phyloP scores from a whole-genome alignment of 2,113 vertebrate genomes.

The Cricetomys ansorgei region DNA sequence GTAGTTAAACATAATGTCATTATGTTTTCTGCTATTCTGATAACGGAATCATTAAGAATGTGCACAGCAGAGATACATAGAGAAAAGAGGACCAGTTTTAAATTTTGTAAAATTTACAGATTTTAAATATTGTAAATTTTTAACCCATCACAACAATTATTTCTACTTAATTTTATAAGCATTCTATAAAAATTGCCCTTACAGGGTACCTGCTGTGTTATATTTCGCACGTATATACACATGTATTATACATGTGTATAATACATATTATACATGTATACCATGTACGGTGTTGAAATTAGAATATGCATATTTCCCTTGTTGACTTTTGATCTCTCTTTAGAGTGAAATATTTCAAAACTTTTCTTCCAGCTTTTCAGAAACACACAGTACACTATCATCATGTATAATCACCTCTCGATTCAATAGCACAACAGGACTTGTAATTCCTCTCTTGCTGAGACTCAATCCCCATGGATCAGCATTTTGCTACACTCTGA shows the following conservation, averaged over 20 bases:
- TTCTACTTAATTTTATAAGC: not conserved
- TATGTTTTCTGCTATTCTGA: not conserved
- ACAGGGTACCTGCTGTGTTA: not conserved
- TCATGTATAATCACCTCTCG: not conserved
- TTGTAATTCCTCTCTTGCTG: not conserved
- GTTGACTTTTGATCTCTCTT: not conserved
- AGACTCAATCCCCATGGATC: not conserved
- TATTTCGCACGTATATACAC: too few relatives aligned
- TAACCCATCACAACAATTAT: not conserved
- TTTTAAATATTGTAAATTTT: not conserved
- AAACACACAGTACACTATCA: not conserved
- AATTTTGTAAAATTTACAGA: too few relatives aligned
- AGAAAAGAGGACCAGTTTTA: not conserved
- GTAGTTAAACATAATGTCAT: not conserved
- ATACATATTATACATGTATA: too few relatives aligned
- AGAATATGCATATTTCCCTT: not conserved
- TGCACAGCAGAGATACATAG: not conserved
- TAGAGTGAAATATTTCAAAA: not conserved
- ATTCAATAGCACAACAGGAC: not conserved
- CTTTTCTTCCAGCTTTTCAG: not conserved
- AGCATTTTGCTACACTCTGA: not conserved
- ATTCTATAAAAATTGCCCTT: not conserved
- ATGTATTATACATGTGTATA: too few relatives aligned
- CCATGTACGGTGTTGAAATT: not conserved
- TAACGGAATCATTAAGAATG: not conserved